A percentile compares a stretch with the other conserved stretches of the same genome.
Evolutionary conservation across 2,888 invertebrate species (phyloP).

Genomic region (Parasteatoda lunata): DNA sequence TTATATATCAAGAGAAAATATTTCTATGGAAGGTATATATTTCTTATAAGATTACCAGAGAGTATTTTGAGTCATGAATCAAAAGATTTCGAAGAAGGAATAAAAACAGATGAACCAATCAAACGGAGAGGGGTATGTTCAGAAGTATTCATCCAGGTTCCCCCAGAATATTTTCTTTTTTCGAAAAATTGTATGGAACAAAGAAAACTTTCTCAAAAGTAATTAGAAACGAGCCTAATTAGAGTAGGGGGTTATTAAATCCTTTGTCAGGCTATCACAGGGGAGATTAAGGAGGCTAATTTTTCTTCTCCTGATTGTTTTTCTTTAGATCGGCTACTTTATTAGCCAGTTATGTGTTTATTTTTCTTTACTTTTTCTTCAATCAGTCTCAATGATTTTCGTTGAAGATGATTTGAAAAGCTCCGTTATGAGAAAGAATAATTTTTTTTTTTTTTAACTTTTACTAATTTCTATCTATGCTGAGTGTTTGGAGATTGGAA

Average conservation of each 20-base stretch:
- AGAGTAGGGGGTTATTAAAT: constrained; percentile 65
- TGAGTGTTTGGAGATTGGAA: no score
- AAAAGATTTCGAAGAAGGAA: background rate
- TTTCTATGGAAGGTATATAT: no score
- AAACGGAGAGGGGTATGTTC: constrained; percentile 25
- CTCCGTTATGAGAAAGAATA: background rate
- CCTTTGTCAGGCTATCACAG: constrained; percentile 60
- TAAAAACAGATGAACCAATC: constrained; percentile 26
- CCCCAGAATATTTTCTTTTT: constrained; percentile 17
- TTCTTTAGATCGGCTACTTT: constrained; percentile 35
- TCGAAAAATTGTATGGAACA: constrained; percentile 42
- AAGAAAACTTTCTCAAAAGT: constrained; percentile 64
- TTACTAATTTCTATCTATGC: no score
- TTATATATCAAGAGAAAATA: no score
- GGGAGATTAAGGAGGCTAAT: constrained; percentile 63
- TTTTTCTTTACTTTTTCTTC: constrained; percentile 3
- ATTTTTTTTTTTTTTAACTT: no score
- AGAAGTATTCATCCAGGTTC: constrained; percentile 29
- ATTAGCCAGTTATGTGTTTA: constrained; percentile 6
- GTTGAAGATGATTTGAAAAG: constrained; percentile 29
- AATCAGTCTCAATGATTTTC: constrained; percentile 22
- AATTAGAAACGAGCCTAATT: constrained; percentile 64
- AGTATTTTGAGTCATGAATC: background rate
- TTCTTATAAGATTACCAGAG: no score
- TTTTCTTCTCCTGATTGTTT: constrained; percentile 61